Evolutionary conservation across 1,140 invertebrate genomes (phyloP).

Genomic region (Mactra quadrangularis): DNA sequence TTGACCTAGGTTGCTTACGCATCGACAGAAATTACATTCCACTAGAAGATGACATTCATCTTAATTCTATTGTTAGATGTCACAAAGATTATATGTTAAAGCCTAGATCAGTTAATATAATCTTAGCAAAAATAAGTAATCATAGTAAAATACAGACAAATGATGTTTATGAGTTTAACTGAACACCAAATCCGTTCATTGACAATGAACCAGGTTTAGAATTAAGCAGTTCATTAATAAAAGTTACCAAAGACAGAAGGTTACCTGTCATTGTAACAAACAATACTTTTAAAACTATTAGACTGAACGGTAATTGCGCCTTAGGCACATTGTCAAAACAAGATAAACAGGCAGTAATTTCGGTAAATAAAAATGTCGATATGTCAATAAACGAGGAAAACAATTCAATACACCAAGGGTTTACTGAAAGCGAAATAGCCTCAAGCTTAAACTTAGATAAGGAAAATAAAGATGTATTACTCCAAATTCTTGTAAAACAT

Average conservation of each 20-base stretch:
- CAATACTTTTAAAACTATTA: too few species aligned
- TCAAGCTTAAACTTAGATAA: too few species aligned
- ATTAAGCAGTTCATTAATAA: neutral
- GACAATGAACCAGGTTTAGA: neutral
- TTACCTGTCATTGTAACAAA: too few species aligned
- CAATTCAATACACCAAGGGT: neutral
- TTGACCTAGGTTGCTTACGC: neutral
- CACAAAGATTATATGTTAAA: neutral
- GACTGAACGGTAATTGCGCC: too few species aligned
- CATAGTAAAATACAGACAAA: too few species aligned
- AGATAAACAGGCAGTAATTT: neutral
- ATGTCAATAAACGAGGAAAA: neutral
- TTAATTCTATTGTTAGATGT: neutral
- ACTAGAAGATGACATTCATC: conserved; percentile 3
- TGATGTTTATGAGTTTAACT: neutral
- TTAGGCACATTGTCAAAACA: neutral
- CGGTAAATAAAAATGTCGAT: neutral
- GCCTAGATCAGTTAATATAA: neutral
- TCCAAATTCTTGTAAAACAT: neutral
- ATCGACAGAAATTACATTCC: conserved; percentile 2
- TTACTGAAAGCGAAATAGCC: neutral
- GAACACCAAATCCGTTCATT: neutral
- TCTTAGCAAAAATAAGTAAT: conserved; percentile 1
- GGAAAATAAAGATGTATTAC: neutral
- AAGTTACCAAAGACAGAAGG: too few species aligned